Conservation (phyloP, 1,140 invertebrate species). For the Heterodera carotae region DNA sequence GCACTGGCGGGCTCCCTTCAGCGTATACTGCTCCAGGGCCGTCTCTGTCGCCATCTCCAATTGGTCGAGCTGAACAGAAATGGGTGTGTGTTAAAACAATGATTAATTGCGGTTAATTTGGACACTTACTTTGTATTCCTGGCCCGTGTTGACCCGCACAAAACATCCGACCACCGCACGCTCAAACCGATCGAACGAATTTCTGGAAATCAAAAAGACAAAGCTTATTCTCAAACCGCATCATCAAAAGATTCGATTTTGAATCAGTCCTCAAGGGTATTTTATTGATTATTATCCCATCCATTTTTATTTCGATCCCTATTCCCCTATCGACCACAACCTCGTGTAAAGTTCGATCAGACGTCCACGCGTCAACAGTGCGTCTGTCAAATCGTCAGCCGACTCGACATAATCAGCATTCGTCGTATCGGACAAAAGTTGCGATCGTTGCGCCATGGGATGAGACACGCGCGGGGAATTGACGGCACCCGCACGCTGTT, state of each 20-base stretch:
- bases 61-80: neutral
- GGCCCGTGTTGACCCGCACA: neutral
- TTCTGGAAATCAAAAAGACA: neutral
- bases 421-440: no score
- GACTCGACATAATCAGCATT: neutral
- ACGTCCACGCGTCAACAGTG: neutral
- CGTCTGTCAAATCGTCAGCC: neutral
- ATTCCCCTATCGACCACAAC: neutral
- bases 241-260: no score
- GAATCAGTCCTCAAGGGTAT: no score
- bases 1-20: neutral
- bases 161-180: neutral
- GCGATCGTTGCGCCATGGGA: no score
- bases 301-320: neutral
- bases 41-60: neutral
- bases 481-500: no score
- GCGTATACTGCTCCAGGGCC: neutral
- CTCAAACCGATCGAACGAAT: neutral
- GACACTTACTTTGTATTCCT: neutral
- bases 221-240: no score
- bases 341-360: neutral
- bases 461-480: no score
- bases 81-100: no score
- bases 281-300: no score
- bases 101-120: no score